These are phyloP conservation scores for Taenaris catops DNA, from an alignment of 2,888 invertebrate species.

Conservation along the genomic window DNA sequence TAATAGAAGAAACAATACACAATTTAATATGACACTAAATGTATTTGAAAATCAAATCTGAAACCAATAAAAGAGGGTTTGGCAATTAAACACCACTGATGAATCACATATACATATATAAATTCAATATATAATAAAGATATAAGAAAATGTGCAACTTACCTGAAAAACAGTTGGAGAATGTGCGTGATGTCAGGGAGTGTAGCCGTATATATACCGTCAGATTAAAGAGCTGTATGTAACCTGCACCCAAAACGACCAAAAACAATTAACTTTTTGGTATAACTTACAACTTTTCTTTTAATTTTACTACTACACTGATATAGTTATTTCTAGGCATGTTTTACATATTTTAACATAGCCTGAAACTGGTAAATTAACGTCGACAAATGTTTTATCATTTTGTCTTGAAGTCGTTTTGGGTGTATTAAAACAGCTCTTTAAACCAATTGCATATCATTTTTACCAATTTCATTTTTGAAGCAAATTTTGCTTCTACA, in stretches of 20 bases:
- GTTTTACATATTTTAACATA: slow-evolving; percentile 7
- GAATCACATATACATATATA: too few species aligned
- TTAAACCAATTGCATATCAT: slow-evolving; percentile 26
- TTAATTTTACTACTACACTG: too few species aligned
- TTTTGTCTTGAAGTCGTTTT: slow-evolving; percentile 37
- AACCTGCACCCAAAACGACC: slow-evolving; percentile 60
- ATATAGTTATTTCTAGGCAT: neutral
- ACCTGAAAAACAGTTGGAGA: slow-evolving; percentile 19
- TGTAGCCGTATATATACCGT: slow-evolving; percentile 38
- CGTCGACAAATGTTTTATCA: neutral
- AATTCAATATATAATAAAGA: neutral
- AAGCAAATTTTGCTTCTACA: slow-evolving; percentile 36
- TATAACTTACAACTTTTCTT: neutral
- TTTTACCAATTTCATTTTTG: too few species aligned
- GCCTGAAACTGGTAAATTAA: slow-evolving; percentile 4
- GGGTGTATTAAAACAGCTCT: slow-evolving; percentile 22
- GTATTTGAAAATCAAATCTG: too few species aligned
- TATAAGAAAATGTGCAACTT: slow-evolving; percentile 20
- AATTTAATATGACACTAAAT: too few species aligned
- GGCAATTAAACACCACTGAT: too few species aligned
- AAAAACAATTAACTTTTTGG: slow-evolving; percentile 49
- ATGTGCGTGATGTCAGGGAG: slow-evolving; percentile 33
- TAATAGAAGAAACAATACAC: too few species aligned
- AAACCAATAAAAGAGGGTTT: too few species aligned
- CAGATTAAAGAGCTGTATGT: slow-evolving; percentile 43